phyloP scores from a whole-genome alignment of 2,888 invertebrate species.

The Lingula anatina region DNA sequence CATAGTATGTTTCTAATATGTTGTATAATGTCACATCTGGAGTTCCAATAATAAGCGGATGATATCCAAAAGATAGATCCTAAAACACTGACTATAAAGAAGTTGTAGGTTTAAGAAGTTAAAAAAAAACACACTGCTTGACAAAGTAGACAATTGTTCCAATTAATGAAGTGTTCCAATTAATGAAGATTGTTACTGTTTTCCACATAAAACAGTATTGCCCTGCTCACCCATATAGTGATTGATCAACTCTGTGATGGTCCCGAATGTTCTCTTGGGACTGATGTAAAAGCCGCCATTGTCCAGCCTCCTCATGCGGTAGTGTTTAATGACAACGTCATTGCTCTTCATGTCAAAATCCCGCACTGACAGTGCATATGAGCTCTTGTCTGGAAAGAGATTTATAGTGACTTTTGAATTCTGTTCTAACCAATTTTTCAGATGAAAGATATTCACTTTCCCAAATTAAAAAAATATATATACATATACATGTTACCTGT shows the following conservation, averaged over 20 bases:
- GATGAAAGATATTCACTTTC: background rate
- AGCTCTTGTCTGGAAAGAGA: constrained; percentile 35
- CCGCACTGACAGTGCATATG: constrained; percentile 63
- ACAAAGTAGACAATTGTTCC: background rate
- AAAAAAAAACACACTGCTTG: background rate
- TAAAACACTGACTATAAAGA: background rate
- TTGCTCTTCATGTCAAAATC: constrained; percentile 89
- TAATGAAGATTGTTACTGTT: too few relatives aligned
- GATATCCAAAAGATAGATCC: too few relatives aligned
- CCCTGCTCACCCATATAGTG: constrained; percentile 83
- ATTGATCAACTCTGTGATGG: constrained; percentile 85
- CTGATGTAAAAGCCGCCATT: constrained; percentile 91
- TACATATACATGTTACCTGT: too few relatives aligned
- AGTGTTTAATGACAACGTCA: constrained; percentile 90
- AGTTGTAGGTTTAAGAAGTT: background rate
- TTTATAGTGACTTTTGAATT: background rate
- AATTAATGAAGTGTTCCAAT: background rate
- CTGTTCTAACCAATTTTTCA: background rate
- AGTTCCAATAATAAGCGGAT: constrained; percentile 70
- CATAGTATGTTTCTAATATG: constrained; percentile 77
- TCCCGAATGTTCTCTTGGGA: constrained; percentile 91
- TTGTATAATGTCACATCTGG: constrained; percentile 96
- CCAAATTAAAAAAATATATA: too few relatives aligned
- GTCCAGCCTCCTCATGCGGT: constrained; percentile 93
- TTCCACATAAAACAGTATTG: too few relatives aligned